Base-by-base conservation (phyloP, 2,888 invertebrate species). In the Tetranychus piercei region DNA sequence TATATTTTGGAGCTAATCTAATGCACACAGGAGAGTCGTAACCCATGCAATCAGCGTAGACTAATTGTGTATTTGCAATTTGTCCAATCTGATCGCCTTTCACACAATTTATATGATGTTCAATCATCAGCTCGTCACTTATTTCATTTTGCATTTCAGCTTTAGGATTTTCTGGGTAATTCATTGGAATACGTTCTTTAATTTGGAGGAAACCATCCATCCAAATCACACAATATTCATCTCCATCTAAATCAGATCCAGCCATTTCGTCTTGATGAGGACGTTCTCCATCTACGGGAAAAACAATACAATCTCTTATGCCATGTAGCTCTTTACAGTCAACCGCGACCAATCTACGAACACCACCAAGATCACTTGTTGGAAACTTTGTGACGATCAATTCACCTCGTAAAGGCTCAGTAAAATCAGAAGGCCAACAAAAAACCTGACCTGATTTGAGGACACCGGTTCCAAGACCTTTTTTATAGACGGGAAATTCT, bases 211-310 rank as follows among this genome's bases (percentile, higher is more conserved):
- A 0, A 55, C 2, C 15, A 0, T 9, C 15, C 15, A 15, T 15
- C 80, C 81, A 82, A 65, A 80, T 78, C 4, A 82, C 81, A 70
- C 80, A 80, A 76, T 81, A 82, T 76, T 81, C 81, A 76, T 82
- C 82, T 8, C 82, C 82, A 76, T 82, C 82, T 73, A 82, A 77
- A 78, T 82, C 82, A 18, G 80, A 80, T 9, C 83, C 82, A 2
- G 71, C 81, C 80, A 82, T 82, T 78, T 82, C 81, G 76, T 55
- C 15, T 9, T 9, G 15, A 7, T 55, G 55, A 7, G 55, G 55
- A 9, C 55, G 55, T 15, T 9, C 6, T 5, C 55, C 55, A 55
- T 55, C 55, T 15, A 55, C 55, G 2, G 55, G 55, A 3, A 55
- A 55, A 7, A 55, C 55, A 0, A 55, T 55, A 7, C 55, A 55